Conservation (phyloP, 2,888 invertebrate species). For the Dolichomitus sp. region DNA sequence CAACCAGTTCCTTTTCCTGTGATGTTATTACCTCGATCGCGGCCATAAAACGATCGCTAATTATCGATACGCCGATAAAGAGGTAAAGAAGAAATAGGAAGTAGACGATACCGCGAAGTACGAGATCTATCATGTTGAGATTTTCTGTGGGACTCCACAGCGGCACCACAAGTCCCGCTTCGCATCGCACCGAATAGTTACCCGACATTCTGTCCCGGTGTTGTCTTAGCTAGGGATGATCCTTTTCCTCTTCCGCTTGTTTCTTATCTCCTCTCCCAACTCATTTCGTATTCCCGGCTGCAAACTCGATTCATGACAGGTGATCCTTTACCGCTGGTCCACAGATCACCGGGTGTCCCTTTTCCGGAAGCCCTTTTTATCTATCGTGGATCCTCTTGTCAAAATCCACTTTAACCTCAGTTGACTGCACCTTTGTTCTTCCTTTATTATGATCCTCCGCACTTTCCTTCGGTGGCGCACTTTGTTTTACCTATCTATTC, state of each 20-base stretch:
- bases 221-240: not conserved
- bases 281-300: slow-evolving; percentile 1
- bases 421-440: not conserved
- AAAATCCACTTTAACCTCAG: not conserved
- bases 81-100: slow-evolving; percentile 96
- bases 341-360: no score
- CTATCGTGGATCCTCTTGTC: not conserved
- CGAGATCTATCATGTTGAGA: slow-evolving; percentile 91
- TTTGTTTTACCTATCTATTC: slow-evolving; percentile 5
- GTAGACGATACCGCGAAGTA: slow-evolving; percentile 96
- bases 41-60: slow-evolving; percentile 99
- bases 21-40: slow-evolving; percentile 99
- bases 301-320: no score
- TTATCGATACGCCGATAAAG: slow-evolving; percentile 99
- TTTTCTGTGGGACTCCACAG: slow-evolving; percentile 95
- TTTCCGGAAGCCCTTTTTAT: not conserved
- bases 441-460: not conserved
- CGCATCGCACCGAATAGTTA: slow-evolving; percentile 88
- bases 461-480: not conserved
- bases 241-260: not conserved
- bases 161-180: slow-evolving; percentile 95
- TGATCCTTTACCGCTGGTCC: no score
- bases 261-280: not conserved
- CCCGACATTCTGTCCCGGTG: slow-evolving; percentile 75
- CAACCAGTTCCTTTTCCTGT: slow-evolving; percentile 97